Conservation (phyloP, 2,888 invertebrate species). For the Tipula vernalis region DNA sequence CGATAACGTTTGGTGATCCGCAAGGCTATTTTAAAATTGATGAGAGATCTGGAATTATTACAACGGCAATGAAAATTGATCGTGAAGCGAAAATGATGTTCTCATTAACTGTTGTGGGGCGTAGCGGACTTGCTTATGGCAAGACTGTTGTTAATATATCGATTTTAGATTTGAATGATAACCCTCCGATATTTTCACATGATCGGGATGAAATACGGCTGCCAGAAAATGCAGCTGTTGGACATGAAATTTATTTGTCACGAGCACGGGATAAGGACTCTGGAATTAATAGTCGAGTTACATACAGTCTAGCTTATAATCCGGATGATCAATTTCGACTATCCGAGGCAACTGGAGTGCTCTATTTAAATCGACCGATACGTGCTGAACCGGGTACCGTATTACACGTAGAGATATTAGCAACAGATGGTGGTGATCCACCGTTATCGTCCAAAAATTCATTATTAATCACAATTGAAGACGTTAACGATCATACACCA, state of each 20-base stretch:
- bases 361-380: constrained; percentile 73
- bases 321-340: constrained; percentile 73
- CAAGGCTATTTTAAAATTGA: constrained; percentile 68
- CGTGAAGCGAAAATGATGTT: constrained; percentile 69
- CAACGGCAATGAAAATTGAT: constrained; percentile 67
- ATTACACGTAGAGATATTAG: constrained; percentile 64
- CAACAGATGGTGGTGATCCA: constrained; percentile 71
- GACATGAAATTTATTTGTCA: constrained; percentile 82
- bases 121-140: constrained; percentile 61
- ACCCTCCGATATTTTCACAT: constrained; percentile 69
- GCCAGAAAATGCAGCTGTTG: constrained; percentile 83
- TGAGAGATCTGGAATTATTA: constrained; percentile 63
- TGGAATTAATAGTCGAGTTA: constrained; percentile 76
- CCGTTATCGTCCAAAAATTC: constrained; percentile 62
- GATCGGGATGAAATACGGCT: constrained; percentile 68
- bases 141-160: constrained; percentile 68
- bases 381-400: constrained; percentile 58
- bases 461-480: constrained; percentile 60
- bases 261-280: constrained; percentile 78
- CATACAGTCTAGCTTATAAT: constrained; percentile 69
- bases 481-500: constrained; percentile 93
- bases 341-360: constrained; percentile 74
- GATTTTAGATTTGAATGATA: constrained; percentile 82
- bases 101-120: constrained; percentile 67
- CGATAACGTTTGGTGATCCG: constrained; percentile 69